Base-by-base conservation (phyloP, 2,888 invertebrate species). In the Xestia c-nigrum region DNA sequence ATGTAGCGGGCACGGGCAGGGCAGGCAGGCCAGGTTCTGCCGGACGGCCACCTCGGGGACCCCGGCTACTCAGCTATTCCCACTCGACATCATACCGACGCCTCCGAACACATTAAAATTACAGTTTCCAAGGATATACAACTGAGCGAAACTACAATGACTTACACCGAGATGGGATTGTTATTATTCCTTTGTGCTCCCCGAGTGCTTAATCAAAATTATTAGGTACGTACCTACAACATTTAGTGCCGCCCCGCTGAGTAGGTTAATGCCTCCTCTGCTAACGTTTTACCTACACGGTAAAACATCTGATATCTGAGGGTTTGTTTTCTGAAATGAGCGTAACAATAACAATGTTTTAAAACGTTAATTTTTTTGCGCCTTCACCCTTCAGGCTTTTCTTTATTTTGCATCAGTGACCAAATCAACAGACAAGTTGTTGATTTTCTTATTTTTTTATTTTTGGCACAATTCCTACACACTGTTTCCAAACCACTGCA, bases 101-200 rank as follows among this genome's bases (percentile, higher is more conserved):
- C 93, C 93, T 92, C 92, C 91, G 91, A 95, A 94, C 94, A 95
- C 95, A 96, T 96, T 96, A 96, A 95, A 96, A 95, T 96, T 95
- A 95, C 94, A 95, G 94, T 96, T 95, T 94, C 94, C 94, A 95
- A 95, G 95, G 93, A 94, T 93, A 93, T 88, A 90, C 91, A 91
- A 91, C 91, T 90, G 91, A 89, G 90, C 89, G 91, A 93, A 93
- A 93, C 94, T 93, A 93, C 92, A 92, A 93, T 93, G 94, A 94
- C 93, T 94, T 94, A 93, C 92, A 89, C 90, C 90, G 91, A 93
- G 94, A 94, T 93, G 93, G 94, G 93, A 93, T 93, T 93, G 94
- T 94, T 96, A 96, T 95, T 95, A 95, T 95, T 95, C 95, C 95
- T 95, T 93, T 94, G 95, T 93, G 94, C 88, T 94, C 89, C 90